These are phyloP conservation scores for Glossophaga mutica DNA, from an alignment of 2,797 vertebrate genomes.

Conservation along the genomic window DNA sequence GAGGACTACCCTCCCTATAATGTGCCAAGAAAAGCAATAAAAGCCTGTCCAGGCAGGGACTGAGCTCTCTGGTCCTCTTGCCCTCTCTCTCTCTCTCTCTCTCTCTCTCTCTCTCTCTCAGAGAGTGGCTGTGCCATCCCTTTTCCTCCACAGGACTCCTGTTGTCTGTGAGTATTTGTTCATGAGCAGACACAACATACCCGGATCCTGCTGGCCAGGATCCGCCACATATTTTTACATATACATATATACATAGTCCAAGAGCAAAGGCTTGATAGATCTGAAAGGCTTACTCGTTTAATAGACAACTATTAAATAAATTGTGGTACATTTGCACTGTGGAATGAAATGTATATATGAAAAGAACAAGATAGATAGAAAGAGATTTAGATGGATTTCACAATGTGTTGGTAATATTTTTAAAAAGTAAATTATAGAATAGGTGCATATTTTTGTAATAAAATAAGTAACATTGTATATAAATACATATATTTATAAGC, in stretches of 20 bases:
- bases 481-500: not conserved
- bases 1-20: no score
- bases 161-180: no score
- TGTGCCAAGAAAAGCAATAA: no score
- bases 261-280: not conserved
- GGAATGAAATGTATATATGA: not conserved
- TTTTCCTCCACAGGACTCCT: no score
- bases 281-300: not conserved
- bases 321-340: not conserved
- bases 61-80: no score
- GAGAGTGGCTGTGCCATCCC: no score
- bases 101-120: no score
- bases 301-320: not conserved
- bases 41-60: no score
- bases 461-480: not conserved
- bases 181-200: no score
- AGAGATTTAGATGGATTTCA: not conserved
- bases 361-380: not conserved
- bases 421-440: not conserved
- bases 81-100: no score
- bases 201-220: no score
- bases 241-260: not conserved
- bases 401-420: not conserved
- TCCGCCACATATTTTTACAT: not conserved
- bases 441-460: not conserved